Conservation (phyloP, 1,140 invertebrate species). For the Leptinotarsa undecemlineata region DNA sequence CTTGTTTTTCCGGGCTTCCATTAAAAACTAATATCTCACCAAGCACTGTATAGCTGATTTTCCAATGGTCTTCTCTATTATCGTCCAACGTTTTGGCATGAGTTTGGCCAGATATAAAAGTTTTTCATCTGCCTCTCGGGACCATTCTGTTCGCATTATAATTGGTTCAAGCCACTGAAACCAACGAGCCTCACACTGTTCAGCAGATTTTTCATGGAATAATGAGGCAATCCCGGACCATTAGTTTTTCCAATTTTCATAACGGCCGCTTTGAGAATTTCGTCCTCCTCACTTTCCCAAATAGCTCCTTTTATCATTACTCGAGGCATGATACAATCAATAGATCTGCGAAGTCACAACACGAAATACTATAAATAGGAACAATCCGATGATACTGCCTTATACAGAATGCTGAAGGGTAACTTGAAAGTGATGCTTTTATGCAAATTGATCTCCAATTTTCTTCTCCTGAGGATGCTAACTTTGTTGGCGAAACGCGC, state of each 20-base stretch:
- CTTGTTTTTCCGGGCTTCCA: conserved; percentile 98
- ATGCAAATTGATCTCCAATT: too few species aligned
- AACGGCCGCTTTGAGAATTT: too few species aligned
- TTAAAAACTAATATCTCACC: conserved; percentile 94
- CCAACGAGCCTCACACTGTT: conserved; percentile 99
- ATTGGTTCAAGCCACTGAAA: conserved; percentile 99
- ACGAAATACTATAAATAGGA: too few species aligned
- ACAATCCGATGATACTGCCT: too few species aligned
- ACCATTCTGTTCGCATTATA: conserved; percentile 99
- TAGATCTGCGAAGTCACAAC: too few species aligned
- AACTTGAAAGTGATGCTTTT: too few species aligned
- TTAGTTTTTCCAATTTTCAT: too few species aligned
- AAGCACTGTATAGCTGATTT: conserved; percentile 97
- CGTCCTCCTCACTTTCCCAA: too few species aligned
- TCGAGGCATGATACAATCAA: conserved; percentile 80
- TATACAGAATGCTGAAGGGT: too few species aligned
- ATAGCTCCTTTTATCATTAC: conserved; percentile 99
- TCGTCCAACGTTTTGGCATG: conserved; percentile 99
- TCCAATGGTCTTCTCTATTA: conserved; percentile 98
- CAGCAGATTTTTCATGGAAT: conserved; percentile 97
- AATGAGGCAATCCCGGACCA: conserved; percentile 99
- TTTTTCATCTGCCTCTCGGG: conserved; percentile 98
- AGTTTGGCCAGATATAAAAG: conserved; percentile 96
- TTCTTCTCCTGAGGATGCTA: too few species aligned
- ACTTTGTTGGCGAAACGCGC: too few species aligned